These are phyloP conservation scores for Onychomys torridus DNA, from an alignment of 2,797 vertebrate species.

Conservation along the genomic window DNA sequence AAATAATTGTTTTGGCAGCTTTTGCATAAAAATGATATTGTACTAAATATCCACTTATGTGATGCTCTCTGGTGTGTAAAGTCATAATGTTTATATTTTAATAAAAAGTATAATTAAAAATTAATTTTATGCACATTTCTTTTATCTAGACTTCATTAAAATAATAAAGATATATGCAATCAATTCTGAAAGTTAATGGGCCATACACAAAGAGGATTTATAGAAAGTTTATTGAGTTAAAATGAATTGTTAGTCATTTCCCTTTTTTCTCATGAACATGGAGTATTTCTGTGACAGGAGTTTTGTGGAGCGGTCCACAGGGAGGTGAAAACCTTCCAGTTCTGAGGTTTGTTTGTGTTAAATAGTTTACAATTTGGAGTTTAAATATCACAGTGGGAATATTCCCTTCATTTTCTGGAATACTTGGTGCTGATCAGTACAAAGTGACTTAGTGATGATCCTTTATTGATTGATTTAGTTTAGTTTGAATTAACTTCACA, in stretches of 20 bases:
- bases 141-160: background rate
- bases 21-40: background rate
- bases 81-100: background rate
- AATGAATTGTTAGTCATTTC: background rate
- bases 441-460: background rate
- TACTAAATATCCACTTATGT: background rate
- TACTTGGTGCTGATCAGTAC: background rate
- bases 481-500: background rate
- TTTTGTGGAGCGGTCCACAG: background rate
- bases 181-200: background rate
- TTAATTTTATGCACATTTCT: background rate
- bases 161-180: background rate
- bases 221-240: slow-evolving; percentile 17
- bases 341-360: background rate
- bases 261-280: background rate
- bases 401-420: slow-evolving; percentile 18
- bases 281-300: background rate
- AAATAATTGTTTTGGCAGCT: background rate
- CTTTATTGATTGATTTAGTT: background rate
- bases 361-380: background rate
- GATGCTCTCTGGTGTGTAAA: background rate
- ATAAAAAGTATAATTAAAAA: background rate
- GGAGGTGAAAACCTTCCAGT: background rate
- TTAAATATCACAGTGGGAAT: background rate
- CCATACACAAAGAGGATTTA: background rate